Evolutionary conservation across 1,140 invertebrate species (phyloP).

Genomic region (Pogonomyrmex barbatus): DNA sequence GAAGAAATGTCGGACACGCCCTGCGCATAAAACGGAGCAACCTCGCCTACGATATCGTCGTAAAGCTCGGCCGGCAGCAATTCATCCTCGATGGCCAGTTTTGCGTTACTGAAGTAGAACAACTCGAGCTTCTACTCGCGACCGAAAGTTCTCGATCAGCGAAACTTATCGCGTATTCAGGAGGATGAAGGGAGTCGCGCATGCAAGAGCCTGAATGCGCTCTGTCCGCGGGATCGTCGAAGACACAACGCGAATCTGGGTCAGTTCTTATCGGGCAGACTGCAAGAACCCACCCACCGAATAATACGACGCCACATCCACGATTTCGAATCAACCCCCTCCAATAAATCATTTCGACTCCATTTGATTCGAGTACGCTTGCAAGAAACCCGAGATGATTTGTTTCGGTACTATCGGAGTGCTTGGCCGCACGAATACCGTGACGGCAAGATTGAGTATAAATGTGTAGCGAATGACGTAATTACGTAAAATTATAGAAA

Average conservation of each 20-base stretch:
- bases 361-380: slow-evolving; percentile 54
- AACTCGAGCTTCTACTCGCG: slow-evolving; percentile 18
- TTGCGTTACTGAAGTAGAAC: slow-evolving; percentile 43
- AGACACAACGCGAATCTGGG: slow-evolving; percentile 66
- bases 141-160: slow-evolving; percentile 29
- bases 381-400: slow-evolving; percentile 26
- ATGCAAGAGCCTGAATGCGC: slow-evolving; percentile 43
- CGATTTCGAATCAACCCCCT: slow-evolving; percentile 23
- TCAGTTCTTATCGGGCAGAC: slow-evolving; percentile 65
- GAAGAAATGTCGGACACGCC: slow-evolving; percentile 44
- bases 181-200: slow-evolving; percentile 29
- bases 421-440: neutral
- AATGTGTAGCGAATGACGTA: neutral
- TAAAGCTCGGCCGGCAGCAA: slow-evolving; percentile 27
- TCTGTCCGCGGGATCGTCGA: slow-evolving; percentile 41
- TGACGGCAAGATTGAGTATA: neutral
- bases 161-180: slow-evolving; percentile 33
- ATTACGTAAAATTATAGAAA: slow-evolving; percentile 8
- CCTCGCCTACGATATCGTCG: slow-evolving; percentile 6
- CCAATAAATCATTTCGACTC: slow-evolving; percentile 66
- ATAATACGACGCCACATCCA: slow-evolving; percentile 63
- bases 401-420: neutral
- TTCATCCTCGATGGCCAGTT: slow-evolving; percentile 33
- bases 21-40: slow-evolving; percentile 41
- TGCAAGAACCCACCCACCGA: slow-evolving; percentile 59